phyloP scores from a whole-genome alignment of 2,797 vertebrate genomes.

The Rhincodon typus region DNA sequence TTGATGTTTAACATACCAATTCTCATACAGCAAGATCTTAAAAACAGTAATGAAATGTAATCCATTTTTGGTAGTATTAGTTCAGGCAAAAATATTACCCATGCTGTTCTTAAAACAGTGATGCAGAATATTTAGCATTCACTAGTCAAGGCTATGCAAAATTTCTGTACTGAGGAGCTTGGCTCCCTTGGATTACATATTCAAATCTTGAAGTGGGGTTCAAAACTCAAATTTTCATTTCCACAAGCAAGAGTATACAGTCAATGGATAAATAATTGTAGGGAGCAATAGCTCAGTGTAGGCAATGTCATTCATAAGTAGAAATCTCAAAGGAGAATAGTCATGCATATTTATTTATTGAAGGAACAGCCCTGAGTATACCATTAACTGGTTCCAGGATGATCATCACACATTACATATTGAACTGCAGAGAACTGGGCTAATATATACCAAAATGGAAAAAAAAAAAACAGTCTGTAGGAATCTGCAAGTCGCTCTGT shows the following conservation, averaged over 20 bases:
- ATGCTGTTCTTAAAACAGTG: not conserved
- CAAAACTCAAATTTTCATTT: not conserved
- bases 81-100: not conserved
- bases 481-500: not conserved
- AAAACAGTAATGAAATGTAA: not conserved
- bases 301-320: not conserved
- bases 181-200: not conserved
- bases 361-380: not conserved
- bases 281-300: not conserved
- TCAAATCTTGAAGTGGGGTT: not conserved
- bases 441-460: too few species aligned
- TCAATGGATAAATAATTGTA: not conserved
- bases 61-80: not conserved
- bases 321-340: not conserved
- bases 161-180: not conserved
- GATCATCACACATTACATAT: not conserved
- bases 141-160: not conserved
- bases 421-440: not conserved
- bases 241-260: not conserved
- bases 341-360: not conserved
- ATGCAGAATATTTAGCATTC: not conserved
- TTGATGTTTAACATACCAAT: not conserved
- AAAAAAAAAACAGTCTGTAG: not conserved
- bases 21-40: not conserved
- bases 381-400: not conserved